Evolutionary conservation across 2,888 invertebrate genomes (phyloP).

Genomic region (Phyto melanocephala): DNA sequence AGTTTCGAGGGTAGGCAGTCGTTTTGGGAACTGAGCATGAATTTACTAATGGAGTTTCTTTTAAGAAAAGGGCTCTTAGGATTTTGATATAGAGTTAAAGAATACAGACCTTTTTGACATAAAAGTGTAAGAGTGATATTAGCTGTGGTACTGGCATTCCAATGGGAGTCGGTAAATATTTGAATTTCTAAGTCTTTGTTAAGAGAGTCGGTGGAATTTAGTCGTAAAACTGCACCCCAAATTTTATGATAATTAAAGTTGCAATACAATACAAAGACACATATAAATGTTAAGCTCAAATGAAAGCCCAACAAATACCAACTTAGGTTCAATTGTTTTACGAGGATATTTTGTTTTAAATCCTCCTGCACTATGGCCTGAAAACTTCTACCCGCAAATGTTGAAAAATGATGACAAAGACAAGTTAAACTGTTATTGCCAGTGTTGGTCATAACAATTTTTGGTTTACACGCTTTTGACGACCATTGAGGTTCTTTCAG

Average conservation of each 20-base stretch:
- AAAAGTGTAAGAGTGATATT: conserved; percentile 66
- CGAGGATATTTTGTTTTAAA: neutral
- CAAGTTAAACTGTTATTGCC: conserved; percentile 60
- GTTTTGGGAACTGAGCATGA: conserved; percentile 14
- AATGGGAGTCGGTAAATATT: conserved; percentile 68
- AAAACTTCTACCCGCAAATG: conserved; percentile 64
- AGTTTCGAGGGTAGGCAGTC: conserved; percentile 27
- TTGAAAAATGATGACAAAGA: conserved; percentile 67
- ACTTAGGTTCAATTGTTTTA: conserved; percentile 57
- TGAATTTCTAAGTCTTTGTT: conserved; percentile 9
- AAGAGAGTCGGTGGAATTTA: neutral
- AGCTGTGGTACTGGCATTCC: conserved; percentile 67
- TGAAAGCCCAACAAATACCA: conserved; percentile 52
- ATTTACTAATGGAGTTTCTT: conserved; percentile 50
- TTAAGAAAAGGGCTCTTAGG: conserved; percentile 26
- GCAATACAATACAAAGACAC: conserved; percentile 17
- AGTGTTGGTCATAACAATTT: conserved; percentile 20
- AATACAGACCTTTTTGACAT: conserved; percentile 18
- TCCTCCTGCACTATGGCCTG: conserved; percentile 17
- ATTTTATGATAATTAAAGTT: neutral
- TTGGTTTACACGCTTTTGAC: conserved; percentile 63
- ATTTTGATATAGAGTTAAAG: conserved; percentile 60
- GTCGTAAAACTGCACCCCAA: conserved; percentile 7
- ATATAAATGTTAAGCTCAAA: neutral
- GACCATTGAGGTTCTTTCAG: conserved; percentile 65